Evolutionary conservation across 2,888 invertebrate genomes (phyloP).

Genomic region (Masnerella sp.): DNA sequence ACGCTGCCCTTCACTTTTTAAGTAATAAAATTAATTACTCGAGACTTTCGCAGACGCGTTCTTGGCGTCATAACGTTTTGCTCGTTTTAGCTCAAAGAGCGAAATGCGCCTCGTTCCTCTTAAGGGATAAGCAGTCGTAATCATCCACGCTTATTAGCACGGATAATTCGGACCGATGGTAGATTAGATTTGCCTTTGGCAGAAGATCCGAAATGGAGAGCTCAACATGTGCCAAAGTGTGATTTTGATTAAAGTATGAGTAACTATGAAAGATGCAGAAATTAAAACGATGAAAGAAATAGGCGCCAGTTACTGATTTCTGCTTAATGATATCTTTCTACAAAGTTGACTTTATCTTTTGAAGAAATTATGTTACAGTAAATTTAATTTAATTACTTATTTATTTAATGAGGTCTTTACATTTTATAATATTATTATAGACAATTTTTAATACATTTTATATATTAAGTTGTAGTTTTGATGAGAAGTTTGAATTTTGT

Average conservation of each 20-base stretch:
- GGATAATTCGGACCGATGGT: no score
- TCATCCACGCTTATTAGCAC: conserved; percentile 31
- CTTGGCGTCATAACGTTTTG: conserved; percentile 52
- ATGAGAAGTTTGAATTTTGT: no score
- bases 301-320: conserved; percentile 76
- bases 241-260: conserved; percentile 51
- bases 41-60: conserved; percentile 51
- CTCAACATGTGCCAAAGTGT: conserved; percentile 60
- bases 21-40: conserved; percentile 50
- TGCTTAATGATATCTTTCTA: conserved; percentile 74
- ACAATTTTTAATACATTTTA: no score
- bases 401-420: no score
- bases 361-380: no score
- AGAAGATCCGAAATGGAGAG: conserved; percentile 30
- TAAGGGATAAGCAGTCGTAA: conserved; percentile 16
- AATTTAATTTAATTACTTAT: no score
- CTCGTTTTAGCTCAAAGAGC: conserved; percentile 62
- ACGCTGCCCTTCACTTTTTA: conserved; percentile 52
- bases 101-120: conserved; percentile 31
- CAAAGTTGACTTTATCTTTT: conserved; percentile 75
- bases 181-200: conserved; percentile 19
- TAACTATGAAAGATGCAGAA: conserved; percentile 41
- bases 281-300: conserved; percentile 35
- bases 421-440: no score
- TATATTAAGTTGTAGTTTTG: no score